phyloP scores from a whole-genome alignment of 2,113 vertebrate genomes.

The Heteronetta atricapilla region DNA sequence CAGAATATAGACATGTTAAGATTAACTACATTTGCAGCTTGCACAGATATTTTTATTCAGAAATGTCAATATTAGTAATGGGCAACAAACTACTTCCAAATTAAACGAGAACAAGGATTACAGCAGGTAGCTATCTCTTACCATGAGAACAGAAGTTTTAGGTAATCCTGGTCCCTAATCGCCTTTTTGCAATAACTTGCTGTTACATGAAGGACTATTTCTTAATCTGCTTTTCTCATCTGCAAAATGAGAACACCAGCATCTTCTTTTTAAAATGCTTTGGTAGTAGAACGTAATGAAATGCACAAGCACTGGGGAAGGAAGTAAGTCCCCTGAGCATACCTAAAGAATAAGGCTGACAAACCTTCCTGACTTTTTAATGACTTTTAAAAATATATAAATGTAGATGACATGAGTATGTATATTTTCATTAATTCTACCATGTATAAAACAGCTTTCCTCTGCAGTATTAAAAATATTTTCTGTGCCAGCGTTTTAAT shows the following conservation, averaged over 20 bases:
- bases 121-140: background rate
- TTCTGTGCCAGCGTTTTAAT: background rate
- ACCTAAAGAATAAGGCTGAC: background rate
- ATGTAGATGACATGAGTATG: background rate
- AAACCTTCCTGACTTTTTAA: background rate
- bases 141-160: background rate
- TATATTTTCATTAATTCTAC: background rate
- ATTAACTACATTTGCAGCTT: background rate
- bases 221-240: background rate
- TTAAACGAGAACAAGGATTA: background rate
- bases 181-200: background rate
- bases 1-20: background rate
- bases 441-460: background rate
- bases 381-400: background rate
- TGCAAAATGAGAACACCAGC: background rate
- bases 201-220: background rate
- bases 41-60: background rate
- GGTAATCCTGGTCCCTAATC: background rate
- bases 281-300: background rate
- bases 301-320: background rate
- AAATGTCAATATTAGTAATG: background rate
- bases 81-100: background rate
- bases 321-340: background rate
- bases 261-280: background rate
- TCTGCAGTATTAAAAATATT: background rate